Base-by-base conservation (phyloP, 2,113 vertebrate species). In the Emydocephalus ijimae region DNA sequence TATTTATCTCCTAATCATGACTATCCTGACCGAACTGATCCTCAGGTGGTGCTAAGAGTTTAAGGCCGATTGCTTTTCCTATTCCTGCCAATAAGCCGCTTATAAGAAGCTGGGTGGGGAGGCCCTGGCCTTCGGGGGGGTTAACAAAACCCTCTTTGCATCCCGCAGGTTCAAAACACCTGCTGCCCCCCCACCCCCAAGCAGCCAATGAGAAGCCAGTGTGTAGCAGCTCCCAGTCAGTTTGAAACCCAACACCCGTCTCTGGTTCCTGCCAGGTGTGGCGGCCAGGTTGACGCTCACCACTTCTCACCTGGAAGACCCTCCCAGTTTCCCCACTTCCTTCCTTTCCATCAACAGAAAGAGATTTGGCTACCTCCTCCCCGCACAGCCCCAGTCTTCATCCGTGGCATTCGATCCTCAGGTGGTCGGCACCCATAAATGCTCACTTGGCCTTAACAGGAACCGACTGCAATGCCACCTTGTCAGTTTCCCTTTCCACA, bases 201-300 rank as follows among this genome's bases (percentile, higher is more conserved):
- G 34, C 87, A 56, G 91, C 92, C 92, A 89, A 89, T 92, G 39
- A 43, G 88, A 61, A 59, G 15, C 14, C 3, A 34, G 88, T 50
- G 69, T 54, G 92, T 92, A 55, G 81, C 92, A 59, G 18, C 29
- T 89, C 43, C 85, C 88, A 92, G 92, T 85, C 55, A 3, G 69
- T 89, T 89, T 92, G 92, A 92, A 92, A 92, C 54, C 54, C 26
- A 89, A 92, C 92, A 89, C 92, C 92, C 59, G 92, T 50, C 92
- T 92, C 69, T 20, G 2, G 43, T 23, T 61, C 8, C 20, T 21
- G 52, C 92, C 88, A 92, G 92, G 92, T 89, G 69, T 50, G 24
- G 23, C 21, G 64, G 64, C 87, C 43, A 56, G 88, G 92, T 74
- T 59, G 91, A 45, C 15, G 20, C 54, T 23, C 26, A 6, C 11